These are phyloP conservation scores for Lampropteryx suffumata DNA, from an alignment of 2,888 invertebrate genomes.

Conservation along the genomic window DNA sequence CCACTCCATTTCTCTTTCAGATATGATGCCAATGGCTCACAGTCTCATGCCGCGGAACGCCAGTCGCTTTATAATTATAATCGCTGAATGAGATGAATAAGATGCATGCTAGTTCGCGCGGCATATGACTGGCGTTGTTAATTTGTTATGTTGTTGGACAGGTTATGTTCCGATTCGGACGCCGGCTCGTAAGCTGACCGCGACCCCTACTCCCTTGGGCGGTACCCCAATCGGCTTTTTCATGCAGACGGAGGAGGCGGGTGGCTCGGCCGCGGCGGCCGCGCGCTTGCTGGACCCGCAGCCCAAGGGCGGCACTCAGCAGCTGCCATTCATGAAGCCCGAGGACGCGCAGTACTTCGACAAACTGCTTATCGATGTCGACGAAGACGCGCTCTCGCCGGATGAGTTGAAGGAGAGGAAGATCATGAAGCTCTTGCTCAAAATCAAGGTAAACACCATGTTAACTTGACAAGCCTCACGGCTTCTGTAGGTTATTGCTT, in stretches of 20 bases:
- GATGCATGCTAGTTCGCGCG: slow-evolving; percentile 30
- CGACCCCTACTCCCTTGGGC: slow-evolving; percentile 98
- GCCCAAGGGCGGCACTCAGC: slow-evolving; percentile 91
- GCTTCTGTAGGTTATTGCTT: too few relatives aligned
- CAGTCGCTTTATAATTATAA: slow-evolving; percentile 53
- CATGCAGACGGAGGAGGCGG: slow-evolving; percentile 95
- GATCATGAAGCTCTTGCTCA: slow-evolving; percentile 98
- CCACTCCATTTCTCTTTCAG: slow-evolving; percentile 78
- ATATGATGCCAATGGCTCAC: slow-evolving; percentile 75
- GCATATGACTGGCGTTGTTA: slow-evolving; percentile 42
- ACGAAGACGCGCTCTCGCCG: slow-evolving; percentile 96
- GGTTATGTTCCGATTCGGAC: slow-evolving; percentile 98
- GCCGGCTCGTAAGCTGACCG: slow-evolving; percentile 97
- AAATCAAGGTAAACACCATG: slow-evolving; percentile 88
- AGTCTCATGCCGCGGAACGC: slow-evolving; percentile 69
- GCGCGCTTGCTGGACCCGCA: slow-evolving; percentile 95
- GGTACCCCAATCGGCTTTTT: slow-evolving; percentile 97
- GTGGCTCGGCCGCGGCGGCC: slow-evolving; percentile 91
- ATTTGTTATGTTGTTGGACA: slow-evolving; percentile 65
- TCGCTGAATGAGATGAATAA: slow-evolving; percentile 42
- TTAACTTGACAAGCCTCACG: too few relatives aligned
- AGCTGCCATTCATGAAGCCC: slow-evolving; percentile 99
- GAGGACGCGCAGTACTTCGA: slow-evolving; percentile 99
- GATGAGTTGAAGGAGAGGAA: slow-evolving; percentile 99
- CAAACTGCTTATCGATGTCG: slow-evolving; percentile 98